Conservation (phyloP, 2,113 vertebrate species). For the Pelecanus crispus region DNA sequence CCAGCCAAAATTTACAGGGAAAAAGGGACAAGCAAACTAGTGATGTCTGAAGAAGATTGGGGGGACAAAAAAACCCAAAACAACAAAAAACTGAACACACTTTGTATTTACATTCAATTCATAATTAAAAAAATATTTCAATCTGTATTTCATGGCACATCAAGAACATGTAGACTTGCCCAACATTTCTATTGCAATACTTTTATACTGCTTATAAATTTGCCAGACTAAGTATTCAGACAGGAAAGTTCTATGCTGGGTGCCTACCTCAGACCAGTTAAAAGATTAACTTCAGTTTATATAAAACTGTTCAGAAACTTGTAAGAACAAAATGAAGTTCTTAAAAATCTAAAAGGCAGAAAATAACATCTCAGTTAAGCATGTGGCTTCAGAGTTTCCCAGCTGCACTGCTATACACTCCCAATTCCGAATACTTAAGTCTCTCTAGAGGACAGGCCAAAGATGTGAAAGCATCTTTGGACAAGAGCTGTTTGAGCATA, state of each 20-base stretch:
- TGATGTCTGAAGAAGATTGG: neutral
- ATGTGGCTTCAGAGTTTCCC: neutral
- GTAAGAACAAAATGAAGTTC: neutral
- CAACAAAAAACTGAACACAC: too few species aligned
- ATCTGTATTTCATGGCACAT: neutral
- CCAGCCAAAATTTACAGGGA: neutral
- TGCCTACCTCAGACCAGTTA: neutral
- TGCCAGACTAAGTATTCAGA: neutral
- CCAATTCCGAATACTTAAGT: neutral
- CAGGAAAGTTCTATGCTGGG: neutral
- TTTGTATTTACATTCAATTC: neutral
- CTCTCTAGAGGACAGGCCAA: neutral
- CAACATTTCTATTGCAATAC: neutral
- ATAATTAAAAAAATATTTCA: neutral
- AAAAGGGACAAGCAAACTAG: neutral
- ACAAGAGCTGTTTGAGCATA: neutral
- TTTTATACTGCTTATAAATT: neutral
- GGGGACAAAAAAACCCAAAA: neutral
- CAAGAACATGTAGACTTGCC: neutral
- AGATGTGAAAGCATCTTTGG: neutral
- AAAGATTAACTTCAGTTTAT: neutral
- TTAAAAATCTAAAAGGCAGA: neutral
- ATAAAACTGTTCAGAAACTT: neutral
- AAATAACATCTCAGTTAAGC: neutral
- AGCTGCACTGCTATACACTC: neutral